phyloP scores from a whole-genome alignment of 2,797 vertebrate species.

The Mionectes olivaceus region DNA sequence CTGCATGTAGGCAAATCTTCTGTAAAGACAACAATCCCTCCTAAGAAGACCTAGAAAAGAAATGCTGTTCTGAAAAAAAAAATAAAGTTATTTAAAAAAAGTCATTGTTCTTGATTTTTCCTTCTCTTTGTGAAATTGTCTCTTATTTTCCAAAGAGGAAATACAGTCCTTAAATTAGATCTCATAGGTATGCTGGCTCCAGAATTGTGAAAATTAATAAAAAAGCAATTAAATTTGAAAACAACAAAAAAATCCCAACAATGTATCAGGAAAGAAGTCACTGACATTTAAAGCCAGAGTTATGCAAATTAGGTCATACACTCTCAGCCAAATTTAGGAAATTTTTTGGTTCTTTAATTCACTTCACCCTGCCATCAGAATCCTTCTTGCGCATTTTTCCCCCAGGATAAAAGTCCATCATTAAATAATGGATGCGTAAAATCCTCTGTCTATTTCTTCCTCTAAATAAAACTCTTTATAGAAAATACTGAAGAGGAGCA shows the following conservation, averaged over 20 bases:
- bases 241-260: not conserved
- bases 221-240: constrained; percentile 46
- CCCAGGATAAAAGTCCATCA: not conserved
- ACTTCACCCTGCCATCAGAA: constrained; percentile 35
- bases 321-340: not conserved
- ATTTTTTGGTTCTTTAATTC: constrained; percentile 37
- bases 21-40: not conserved
- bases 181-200: constrained; percentile 27
- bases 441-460: not conserved
- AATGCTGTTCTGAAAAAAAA: not conserved
- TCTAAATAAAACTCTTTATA: constrained; percentile 6
- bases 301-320: constrained; percentile 52
- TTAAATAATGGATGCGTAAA: constrained; percentile 38
- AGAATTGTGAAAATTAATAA: constrained; percentile 57
- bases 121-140: constrained; percentile 1
- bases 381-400: constrained; percentile 14
- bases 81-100: not conserved
- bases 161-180: constrained; percentile 44
- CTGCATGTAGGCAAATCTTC: not conserved
- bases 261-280: not conserved
- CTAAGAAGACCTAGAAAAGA: not conserved
- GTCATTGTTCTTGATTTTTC: not conserved
- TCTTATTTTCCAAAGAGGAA: constrained; percentile 28
- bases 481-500: not conserved
- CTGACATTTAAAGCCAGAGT: constrained; percentile 24